Base-by-base conservation (phyloP, 2,888 invertebrate species). In the Nysson spinosus region DNA sequence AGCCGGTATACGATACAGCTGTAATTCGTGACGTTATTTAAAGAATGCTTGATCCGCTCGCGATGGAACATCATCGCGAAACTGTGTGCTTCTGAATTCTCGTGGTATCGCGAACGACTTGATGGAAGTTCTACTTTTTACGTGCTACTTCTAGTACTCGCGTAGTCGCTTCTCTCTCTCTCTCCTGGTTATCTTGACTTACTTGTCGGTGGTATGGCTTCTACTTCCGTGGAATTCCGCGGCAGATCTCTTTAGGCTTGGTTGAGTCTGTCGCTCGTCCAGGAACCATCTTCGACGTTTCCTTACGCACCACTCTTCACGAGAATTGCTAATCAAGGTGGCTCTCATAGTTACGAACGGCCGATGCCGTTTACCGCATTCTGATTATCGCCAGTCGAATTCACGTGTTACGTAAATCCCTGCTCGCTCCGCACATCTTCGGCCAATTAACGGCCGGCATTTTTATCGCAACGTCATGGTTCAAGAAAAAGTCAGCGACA, bases 401-500 rank as follows among this genome's bases (percentile, higher is more conserved):
- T 70, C 55, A 52, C 43, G 42, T 49, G 50, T 77, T 77, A 70
- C 77, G 72, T 78, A 76, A 76, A 73, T 66, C 60, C 40, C 14
- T 49, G 40, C 49, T 50, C 55, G 54, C 43, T 64, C 34, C 55
- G 56, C 51, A 28, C 50, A 63, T 64, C 64, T 50, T 52, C 39
- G 51, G 26, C 73, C 78, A 77, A 78, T 76, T 78, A 71, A 61
- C 55, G 44, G 11, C 26, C 62, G 14, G 5, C 40, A 16, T 66
- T 72, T 76, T 77, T 78, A 77, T 77, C 78, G 44, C 54, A 16
- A n/a, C 49, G 69, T 62, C 58, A 69, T 63, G 76, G 78, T 77
- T 78, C 76, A 76, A 32, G 57, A 55, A 72, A 28, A 58, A 54
- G 62, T 62, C 44, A 35, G 20, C 50, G 69, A 58, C 56, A 28